A percentile compares a stretch with the other conserved stretches of the same genome.
These are phyloP conservation scores for Calameuta filiformis DNA, from an alignment of 2,888 invertebrate species.

Conservation along the genomic window DNA sequence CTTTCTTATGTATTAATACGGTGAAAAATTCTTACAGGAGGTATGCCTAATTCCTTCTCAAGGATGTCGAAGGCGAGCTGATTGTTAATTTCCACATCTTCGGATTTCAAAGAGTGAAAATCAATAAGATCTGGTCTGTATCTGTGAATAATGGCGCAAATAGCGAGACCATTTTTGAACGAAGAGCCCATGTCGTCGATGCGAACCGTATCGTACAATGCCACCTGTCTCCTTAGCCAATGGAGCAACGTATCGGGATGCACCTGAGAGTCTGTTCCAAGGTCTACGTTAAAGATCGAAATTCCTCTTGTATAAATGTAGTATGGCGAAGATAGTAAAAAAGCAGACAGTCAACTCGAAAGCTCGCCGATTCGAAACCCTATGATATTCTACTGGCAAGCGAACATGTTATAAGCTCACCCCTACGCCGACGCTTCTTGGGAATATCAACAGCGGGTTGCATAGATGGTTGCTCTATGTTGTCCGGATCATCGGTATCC, in stretches of 20 bases:
- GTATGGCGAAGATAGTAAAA: conserved; percentile 7
- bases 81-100: conserved; percentile 77
- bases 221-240: conserved; percentile 82
- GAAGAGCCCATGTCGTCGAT: conserved; percentile 77
- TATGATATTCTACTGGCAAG: background rate
- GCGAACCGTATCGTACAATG: conserved; percentile 71
- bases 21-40: conserved; percentile 65
- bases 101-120: conserved; percentile 73
- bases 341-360: background rate
- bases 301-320: conserved; percentile 9
- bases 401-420: conserved; percentile 54
- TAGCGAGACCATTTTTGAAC: conserved; percentile 75
- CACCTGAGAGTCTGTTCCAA: conserved; percentile 72
- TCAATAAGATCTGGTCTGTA: conserved; percentile 93
- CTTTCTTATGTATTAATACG: background rate
- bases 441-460: conserved; percentile 69
- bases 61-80: conserved; percentile 88
- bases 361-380: background rate
- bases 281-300: conserved; percentile 15
- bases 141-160: conserved; percentile 82
- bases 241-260: conserved; percentile 80
- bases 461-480: conserved; percentile 70
- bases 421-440: conserved; percentile 75
- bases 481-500: conserved; percentile 77
- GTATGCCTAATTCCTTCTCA: conserved; percentile 83